Conservation (phyloP, 2,113 vertebrate genomes). For the Cyanoderma ruficeps region DNA sequence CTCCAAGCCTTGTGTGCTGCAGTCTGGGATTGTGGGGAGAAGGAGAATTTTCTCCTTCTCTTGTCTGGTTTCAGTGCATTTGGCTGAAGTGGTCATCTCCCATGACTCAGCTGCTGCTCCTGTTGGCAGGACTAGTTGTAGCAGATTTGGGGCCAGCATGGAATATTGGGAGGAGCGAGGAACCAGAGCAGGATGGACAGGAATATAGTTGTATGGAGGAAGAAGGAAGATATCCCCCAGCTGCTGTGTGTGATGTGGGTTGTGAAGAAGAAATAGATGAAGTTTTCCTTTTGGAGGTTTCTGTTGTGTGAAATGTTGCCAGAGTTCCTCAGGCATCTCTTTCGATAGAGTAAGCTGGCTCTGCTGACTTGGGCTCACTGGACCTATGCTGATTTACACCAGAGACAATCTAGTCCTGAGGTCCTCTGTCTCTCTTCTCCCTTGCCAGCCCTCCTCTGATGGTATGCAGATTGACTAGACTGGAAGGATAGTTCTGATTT, state of each 20-base stretch:
- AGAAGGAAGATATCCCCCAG: neutral
- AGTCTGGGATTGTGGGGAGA: neutral
- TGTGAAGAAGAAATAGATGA: neutral
- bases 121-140: constrained; percentile 52
- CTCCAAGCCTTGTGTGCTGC: neutral
- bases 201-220: neutral
- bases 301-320: neutral
- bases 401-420: neutral
- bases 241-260: neutral
- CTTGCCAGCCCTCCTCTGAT: neutral
- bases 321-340: neutral
- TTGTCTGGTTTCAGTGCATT: neutral
- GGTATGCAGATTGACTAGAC: neutral
- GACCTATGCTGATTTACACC: neutral
- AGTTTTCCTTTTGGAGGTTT: constrained; percentile 15
- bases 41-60: neutral
- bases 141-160: neutral
- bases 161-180: neutral
- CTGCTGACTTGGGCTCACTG: neutral
- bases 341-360: neutral
- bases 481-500: neutral
- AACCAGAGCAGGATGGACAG: neutral
- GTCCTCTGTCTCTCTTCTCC: neutral
- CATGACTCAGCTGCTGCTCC: constrained; percentile 57
- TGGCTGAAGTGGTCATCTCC: constrained; percentile 41